Conservation (phyloP, 2,888 invertebrate species). For the Priapulus caudatus region DNA sequence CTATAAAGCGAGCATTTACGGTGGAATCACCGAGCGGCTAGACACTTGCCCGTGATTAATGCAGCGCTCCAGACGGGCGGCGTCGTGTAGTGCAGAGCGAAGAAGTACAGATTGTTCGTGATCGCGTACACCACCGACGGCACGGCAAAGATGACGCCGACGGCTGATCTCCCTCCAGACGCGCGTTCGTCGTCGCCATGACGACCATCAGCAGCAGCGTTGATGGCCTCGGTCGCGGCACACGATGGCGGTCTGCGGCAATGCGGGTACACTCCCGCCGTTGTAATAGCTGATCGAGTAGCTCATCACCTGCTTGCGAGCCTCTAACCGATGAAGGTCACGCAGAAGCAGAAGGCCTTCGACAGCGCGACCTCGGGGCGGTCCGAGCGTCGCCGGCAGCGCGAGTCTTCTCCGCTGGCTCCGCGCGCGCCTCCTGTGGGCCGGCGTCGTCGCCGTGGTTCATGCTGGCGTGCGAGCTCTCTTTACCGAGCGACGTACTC, state of each 20-base stretch:
- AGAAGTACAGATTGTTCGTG: slow-evolving; percentile 3
- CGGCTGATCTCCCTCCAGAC: not conserved
- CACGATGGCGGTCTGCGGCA: not conserved
- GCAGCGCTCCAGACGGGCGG: not conserved
- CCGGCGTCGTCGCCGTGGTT: too few species aligned
- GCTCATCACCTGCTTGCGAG: not conserved
- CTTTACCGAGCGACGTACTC: too few species aligned
- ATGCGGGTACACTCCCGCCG: not conserved
- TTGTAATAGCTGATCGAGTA: not conserved
- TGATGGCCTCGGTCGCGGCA: too few species aligned
- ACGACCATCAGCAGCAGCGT: slow-evolving; percentile 1
- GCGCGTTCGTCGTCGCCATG: not conserved
- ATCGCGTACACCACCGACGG: not conserved
- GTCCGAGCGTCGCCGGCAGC: too few species aligned
- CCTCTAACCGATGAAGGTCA: not conserved
- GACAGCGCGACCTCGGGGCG: not conserved
- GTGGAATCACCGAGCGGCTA: too few species aligned
- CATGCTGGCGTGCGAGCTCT: too few species aligned
- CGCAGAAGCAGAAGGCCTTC: not conserved
- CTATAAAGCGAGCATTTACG: too few species aligned
- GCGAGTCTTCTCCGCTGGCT: too few species aligned
- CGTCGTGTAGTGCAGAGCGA: not conserved
- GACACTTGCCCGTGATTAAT: not conserved
- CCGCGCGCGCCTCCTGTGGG: too few species aligned
- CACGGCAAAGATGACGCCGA: not conserved